Base-by-base conservation (phyloP, 2,797 vertebrate genomes). In the Iguana delicatissima region DNA sequence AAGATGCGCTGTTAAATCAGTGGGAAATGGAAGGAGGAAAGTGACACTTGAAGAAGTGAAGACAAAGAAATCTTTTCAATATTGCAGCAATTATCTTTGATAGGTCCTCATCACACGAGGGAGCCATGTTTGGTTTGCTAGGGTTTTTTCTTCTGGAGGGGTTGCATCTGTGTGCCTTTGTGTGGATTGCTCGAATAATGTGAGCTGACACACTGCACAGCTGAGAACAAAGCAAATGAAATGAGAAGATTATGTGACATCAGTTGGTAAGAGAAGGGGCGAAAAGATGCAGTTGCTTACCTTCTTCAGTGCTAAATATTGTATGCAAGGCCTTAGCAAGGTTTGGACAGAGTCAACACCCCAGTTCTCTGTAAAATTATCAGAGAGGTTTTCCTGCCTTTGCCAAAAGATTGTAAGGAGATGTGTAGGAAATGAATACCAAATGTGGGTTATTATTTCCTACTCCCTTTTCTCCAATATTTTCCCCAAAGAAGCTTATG, bases 11-110 rank as follows among this genome's bases (percentile, higher is more conserved):
- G 26, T 88, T 84, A 35, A 9, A 26, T 59, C 87, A 84, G 18
- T 0, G 90, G 80, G n/a, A 72, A 18, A 6, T 0, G 0, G 0
- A 62, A 83, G 55, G 32, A 89, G 32, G 4, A 86, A 64, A 91
- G 91, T 0, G 46, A 55, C 89, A 90, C 55, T 55, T 3, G 72
- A 50, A 50, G 52, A 52, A 74, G 73, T 59, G 59, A 91, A 91
- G 73, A 69, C 80, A 59, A 80, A 62, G 18, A 55, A 24, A 67
- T 64, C 52, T 13, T 84, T 73, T 74, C 52, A 38, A 80, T 13
- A 80, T 80, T 26, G 18, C 42, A 55, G 64, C 59, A 59, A 87
- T 88, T 64, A 87, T 81, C 62, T 88, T 73, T 85, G 85, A 80
- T 84, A 84, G 46, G 76, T n/a, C 81, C 35, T 85, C 14, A 26